Evolutionary conservation across 2,888 invertebrate species (phyloP).

Genomic region (Agriotes lineatus): DNA sequence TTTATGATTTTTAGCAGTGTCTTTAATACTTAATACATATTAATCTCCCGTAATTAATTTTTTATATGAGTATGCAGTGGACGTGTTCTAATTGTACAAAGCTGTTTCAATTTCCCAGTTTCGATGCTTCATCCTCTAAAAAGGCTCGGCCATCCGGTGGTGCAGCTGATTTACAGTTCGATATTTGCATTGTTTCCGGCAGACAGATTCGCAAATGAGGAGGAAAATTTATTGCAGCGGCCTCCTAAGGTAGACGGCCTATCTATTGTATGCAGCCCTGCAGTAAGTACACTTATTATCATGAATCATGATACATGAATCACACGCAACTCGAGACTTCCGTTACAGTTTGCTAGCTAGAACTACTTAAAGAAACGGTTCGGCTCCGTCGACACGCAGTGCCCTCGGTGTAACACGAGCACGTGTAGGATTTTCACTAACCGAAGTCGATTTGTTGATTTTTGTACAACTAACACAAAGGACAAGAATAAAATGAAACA

Average conservation of each 20-base stretch:
- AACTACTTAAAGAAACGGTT: too few species aligned
- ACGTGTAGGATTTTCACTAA: too few species aligned
- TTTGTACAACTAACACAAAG: too few species aligned
- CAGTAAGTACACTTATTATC: constrained; percentile 2
- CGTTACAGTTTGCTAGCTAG: constrained; percentile 17
- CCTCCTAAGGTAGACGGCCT: constrained; percentile 8
- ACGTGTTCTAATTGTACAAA: background rate
- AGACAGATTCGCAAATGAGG: background rate
- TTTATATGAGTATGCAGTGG: background rate
- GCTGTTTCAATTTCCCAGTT: too few species aligned
- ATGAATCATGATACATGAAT: constrained; percentile 19
- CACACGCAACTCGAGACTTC: constrained; percentile 18
- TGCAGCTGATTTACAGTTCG: too few species aligned
- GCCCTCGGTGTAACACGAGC: too few species aligned
- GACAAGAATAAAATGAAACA: too few species aligned
- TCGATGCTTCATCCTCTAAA: too few species aligned
- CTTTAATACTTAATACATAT: background rate
- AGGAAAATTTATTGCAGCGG: constrained; percentile 1
- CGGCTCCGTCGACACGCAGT: too few species aligned
- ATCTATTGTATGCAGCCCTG: constrained; percentile 17
- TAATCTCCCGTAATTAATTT: background rate
- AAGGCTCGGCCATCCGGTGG: too few species aligned
- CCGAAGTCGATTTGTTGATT: too few species aligned
- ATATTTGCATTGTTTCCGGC: too few species aligned
- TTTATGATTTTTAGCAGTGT: background rate